These are phyloP conservation scores for Ornithorhynchus anatinus DNA, from an alignment of 2,113 vertebrate species.

Conservation along the genomic window DNA sequence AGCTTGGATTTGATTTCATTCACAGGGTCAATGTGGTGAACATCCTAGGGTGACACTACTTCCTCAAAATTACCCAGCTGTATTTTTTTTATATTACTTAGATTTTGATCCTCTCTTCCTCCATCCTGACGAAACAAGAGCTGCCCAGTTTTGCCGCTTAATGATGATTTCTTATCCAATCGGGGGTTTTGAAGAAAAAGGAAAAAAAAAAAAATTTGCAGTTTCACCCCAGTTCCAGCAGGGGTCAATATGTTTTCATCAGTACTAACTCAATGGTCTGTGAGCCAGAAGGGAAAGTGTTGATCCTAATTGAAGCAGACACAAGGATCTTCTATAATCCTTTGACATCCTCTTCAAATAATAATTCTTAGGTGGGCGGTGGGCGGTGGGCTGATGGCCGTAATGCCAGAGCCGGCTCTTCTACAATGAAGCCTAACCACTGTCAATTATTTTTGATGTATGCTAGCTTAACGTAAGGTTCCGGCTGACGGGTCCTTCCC, in stretches of 20 bases:
- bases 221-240: constrained; percentile 61
- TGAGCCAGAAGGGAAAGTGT: constrained; percentile 45
- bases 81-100: too few species aligned
- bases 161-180: not conserved
- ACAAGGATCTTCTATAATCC: constrained; percentile 73
- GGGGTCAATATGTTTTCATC: constrained; percentile 73
- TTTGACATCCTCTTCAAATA: constrained; percentile 75
- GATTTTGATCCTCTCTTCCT: too few species aligned
- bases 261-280: constrained; percentile 35
- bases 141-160: too few species aligned
- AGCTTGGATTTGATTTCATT: too few species aligned
- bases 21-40: too few species aligned
- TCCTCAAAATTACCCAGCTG: too few species aligned
- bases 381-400: constrained; percentile 70
- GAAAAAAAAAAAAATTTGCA: not conserved
- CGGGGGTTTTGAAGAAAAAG: not conserved
- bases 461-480: constrained; percentile 61
- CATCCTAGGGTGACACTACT: too few species aligned
- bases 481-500: constrained; percentile 41
- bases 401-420: constrained; percentile 52
- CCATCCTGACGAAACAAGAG: too few species aligned
- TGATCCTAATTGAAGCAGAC: constrained; percentile 81
- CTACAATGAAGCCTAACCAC: constrained; percentile 66
- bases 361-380: constrained; percentile 76
- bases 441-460: constrained; percentile 74